Base-by-base conservation (phyloP, 2,888 invertebrate species). In the Pediacus dermestoides region DNA sequence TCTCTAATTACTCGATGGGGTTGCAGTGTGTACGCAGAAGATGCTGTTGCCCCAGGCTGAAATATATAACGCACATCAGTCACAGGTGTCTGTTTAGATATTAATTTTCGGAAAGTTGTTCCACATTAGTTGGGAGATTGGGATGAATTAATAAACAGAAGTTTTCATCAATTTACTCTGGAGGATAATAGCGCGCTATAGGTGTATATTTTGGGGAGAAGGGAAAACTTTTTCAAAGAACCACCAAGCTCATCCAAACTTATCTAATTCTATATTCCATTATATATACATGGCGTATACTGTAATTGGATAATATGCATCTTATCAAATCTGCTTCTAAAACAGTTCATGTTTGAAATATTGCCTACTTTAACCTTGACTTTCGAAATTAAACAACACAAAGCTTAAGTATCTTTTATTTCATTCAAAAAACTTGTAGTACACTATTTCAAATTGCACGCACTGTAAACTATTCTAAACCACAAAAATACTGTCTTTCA, bases 1-100 rank as follows among this genome's bases (percentile, higher is more conserved):
- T 28, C 28, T 28, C 28, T 28, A 28, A 28, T 28, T 28, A 28
- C 28, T 32, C 39, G 39, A 39, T 39, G 34, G 39, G 39, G 39
- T 34, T 39, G 39, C 28, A 30, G 14, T 30, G 23, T 30, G 30
- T 36, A 31, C 28, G 28, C 31, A 30, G 30, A 37, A 37, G 37
- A 37, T 31, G 23, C 8, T 23, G 23, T n/a, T 23, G 4, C 9
- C 23, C 23, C 23, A 23, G 23, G 23, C 4, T 10, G 18, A 12
- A 33, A 33, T 22, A 33, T 31, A 31, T 33, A 33, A 23, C 34
- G 34, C 34, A 34, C 34, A 34, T 34, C 34, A 34, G 25, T 34
- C 34, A 34, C 34, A 34, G 34, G 34, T 34, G 34, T 26, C 34
- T 34, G 33, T 22, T 33, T 33, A 23, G 18, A 33, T 33, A 33